These are phyloP conservation scores for Melipona beecheii DNA, from an alignment of 2,888 invertebrate genomes.

Conservation along the genomic window DNA sequence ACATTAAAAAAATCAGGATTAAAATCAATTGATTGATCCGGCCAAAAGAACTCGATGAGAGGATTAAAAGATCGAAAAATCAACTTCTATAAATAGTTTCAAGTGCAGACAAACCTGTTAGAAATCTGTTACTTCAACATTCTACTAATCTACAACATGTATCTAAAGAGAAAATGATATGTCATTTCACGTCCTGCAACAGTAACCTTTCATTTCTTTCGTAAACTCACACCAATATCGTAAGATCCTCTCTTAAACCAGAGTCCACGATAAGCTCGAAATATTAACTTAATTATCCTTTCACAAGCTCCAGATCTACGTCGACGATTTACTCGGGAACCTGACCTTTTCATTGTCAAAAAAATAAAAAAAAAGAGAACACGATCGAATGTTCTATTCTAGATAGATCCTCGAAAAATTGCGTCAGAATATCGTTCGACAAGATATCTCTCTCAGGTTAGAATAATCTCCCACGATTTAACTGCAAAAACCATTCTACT, in stretches of 20 bases:
- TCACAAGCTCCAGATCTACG: constrained; percentile 3
- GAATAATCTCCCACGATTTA: background rate
- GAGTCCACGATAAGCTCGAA: background rate
- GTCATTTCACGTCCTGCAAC: background rate
- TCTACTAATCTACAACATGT: background rate
- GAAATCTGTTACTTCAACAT: background rate
- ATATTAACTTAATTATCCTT: constrained; percentile 12
- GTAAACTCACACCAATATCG: background rate
- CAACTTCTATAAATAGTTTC: background rate
- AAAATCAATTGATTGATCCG: no score
- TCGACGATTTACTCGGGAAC: background rate
- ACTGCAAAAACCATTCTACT: background rate
- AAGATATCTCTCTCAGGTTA: background rate
- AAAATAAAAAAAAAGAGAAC: background rate
- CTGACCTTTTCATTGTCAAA: background rate
- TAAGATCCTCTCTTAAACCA: background rate
- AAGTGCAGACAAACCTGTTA: background rate
- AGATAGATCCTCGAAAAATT: constrained; percentile 5
- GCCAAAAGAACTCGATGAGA: no score
- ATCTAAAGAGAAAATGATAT: background rate
- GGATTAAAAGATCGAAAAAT: background rate
- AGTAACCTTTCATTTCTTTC: background rate
- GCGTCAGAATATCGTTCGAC: constrained; percentile 3
- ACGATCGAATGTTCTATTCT: background rate
- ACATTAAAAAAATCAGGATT: no score